Conservation (phyloP, 2,888 invertebrate genomes). For the Sicus ferrugineus region DNA sequence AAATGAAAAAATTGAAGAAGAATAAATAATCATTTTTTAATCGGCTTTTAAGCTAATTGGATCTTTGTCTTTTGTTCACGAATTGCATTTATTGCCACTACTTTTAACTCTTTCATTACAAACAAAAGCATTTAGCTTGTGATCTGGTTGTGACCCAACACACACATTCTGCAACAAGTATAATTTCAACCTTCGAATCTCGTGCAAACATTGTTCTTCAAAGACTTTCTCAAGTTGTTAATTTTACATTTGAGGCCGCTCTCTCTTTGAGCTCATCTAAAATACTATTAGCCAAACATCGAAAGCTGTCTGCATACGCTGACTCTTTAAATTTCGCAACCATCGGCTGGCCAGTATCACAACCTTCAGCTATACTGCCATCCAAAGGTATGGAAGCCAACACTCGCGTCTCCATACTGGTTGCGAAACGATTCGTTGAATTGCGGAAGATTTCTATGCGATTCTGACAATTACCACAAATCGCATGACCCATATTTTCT, state of each 20-base stretch:
- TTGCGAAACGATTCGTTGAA: conserved; percentile 70
- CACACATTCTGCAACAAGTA: too few relatives aligned
- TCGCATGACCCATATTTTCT: conserved; percentile 87
- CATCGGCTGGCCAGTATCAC: conserved; percentile 60
- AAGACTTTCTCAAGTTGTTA: neutral
- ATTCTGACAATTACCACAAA: conserved; percentile 80
- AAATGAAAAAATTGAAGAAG: conserved; percentile 71
- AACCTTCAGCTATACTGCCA: conserved; percentile 56
- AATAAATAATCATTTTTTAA: conserved; percentile 48
- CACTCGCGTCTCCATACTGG: conserved; percentile 72
- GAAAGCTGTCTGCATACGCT: conserved; percentile 53
- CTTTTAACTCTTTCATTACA: neutral
- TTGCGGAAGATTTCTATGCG: conserved; percentile 78
- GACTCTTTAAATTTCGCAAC: conserved; percentile 56
- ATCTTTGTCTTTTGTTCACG: neutral
- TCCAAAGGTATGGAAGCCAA: conserved; percentile 69
- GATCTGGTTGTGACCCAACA: too few relatives aligned
- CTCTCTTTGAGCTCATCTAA: conserved; percentile 37
- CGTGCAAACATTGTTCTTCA: neutral
- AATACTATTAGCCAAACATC: conserved; percentile 43
- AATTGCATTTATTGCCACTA: neutral
- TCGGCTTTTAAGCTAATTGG: neutral
- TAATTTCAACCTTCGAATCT: neutral
- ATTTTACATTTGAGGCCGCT: neutral
- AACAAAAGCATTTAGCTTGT: too few relatives aligned